phyloP scores from a whole-genome alignment of 1,140 invertebrate genomes.

The Drosophila malerkotliana region DNA sequence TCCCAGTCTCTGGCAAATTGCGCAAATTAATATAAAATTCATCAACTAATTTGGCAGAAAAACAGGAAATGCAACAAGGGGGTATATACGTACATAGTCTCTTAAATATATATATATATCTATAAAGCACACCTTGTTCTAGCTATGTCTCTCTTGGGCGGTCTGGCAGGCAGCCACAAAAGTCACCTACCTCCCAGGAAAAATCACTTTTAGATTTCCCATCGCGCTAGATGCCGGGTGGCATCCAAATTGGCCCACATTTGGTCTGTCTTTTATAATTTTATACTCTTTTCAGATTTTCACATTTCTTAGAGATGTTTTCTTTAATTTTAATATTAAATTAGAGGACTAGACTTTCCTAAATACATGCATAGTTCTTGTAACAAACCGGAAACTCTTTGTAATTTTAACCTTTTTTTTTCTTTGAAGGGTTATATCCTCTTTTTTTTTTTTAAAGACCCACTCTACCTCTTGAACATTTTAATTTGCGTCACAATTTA shows the following conservation, averaged over 20 bases:
- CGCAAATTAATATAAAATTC: conserved; percentile 73
- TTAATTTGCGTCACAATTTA: conserved; percentile 64
- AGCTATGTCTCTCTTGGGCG: conserved; percentile 16
- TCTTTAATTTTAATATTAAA: neutral
- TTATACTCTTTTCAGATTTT: neutral
- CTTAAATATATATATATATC: no score
- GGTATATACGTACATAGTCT: neutral
- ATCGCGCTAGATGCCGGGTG: conserved; percentile 45
- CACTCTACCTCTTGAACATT: conserved; percentile 1
- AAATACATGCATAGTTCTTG: no score
- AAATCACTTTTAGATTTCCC: conserved; percentile 37
- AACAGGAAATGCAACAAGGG: conserved; percentile 69
- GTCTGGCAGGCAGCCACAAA: conserved; percentile 64
- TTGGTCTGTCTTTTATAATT: conserved; percentile 34
- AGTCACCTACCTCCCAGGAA: conserved; percentile 18
- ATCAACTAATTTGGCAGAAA: conserved; percentile 63
- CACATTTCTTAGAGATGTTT: neutral
- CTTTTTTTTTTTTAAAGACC: conserved; percentile 7
- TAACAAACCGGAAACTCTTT: neutral
- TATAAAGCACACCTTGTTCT: no score
- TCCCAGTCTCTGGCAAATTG: conserved; percentile 41
- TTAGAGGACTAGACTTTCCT: no score
- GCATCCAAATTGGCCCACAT: conserved; percentile 76
- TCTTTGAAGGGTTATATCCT: neutral
- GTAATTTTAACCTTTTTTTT: neutral